Conservation (phyloP, 2,113 vertebrate species). For the Abramis brama region DNA sequence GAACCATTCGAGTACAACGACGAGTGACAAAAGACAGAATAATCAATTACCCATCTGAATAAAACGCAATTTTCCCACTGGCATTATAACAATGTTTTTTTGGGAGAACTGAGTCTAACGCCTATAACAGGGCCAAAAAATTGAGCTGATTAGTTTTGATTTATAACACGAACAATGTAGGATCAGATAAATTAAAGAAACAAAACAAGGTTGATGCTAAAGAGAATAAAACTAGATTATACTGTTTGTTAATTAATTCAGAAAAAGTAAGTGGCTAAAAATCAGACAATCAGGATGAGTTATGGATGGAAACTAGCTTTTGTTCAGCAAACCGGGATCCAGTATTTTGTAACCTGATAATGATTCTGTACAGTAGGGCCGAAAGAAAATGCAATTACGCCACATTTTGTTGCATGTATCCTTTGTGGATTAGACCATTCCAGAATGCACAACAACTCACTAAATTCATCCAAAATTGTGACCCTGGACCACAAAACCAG, state of each 20-base stretch:
- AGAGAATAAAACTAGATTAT: background rate
- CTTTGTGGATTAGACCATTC: background rate
- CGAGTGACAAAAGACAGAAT: conserved; percentile 23
- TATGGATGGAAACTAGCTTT: background rate
- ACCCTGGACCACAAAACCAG: too few relatives aligned
- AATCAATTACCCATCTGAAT: conserved; percentile 10
- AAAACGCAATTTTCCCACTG: background rate
- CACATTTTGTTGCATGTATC: background rate
- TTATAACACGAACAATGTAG: background rate
- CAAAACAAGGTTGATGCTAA: background rate
- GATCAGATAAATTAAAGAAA: background rate
- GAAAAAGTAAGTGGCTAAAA: background rate
- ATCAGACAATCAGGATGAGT: background rate
- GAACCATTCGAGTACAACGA: background rate
- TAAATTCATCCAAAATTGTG: background rate
- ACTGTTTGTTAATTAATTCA: background rate
- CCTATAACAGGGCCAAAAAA: background rate
- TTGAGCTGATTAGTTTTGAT: background rate
- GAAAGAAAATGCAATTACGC: background rate
- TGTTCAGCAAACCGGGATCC: background rate
- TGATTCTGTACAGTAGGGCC: background rate
- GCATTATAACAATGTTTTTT: background rate
- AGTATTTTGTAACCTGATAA: background rate
- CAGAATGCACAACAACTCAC: background rate
- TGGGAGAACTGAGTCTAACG: background rate